Evolutionary conservation across 1,140 invertebrate species (phyloP), one percentile per base, ranked within the genome.

Genomic region (Diorhabda carinulata): DNA sequence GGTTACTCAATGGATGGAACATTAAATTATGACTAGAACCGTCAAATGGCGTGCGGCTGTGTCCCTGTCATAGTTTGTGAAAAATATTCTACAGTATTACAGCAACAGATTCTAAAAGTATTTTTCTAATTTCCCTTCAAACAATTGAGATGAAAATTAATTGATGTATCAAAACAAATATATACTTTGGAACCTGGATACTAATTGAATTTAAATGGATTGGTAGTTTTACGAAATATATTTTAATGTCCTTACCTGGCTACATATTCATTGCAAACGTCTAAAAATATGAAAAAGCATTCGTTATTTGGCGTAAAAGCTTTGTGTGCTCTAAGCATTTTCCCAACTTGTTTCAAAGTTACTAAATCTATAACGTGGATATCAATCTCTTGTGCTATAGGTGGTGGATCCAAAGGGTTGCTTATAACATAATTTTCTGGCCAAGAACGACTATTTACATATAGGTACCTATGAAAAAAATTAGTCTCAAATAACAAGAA

Each of bases 381-480:
- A 78, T 96, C 93, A 66, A 95, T 95, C 84, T 95, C 92, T 82
- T 94, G 91, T n/a, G 93, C 92, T 74, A 95, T 93, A 0, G 92
- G 92, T 3, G 93, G 93, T 44, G 93, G 93, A 76, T 90, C 87
- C 8, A 94, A 81, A 0, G 92, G 90, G 84, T 94, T 91, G 4
- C 87, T 86, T 70, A 95, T 94, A 9, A 84, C 82, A 77, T 92
- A 94, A 65, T 89, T 88, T 74, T 88, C 83, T 2, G 93, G 93
- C 94, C 94, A 96, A 2, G 92, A 90, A 68, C 93, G 85, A 74
- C 90, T 91, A 78, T 95, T 95, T 1, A 95, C 93, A 81, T 95
- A 96, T 6, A 96, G 80, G 80, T 92, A 95, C 74, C 92, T 87
- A 44, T 67, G 82, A 78, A 77, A 68, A 72, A 74, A 57, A 57